phyloP scores from a whole-genome alignment of 1,140 invertebrate species.

The Pristionchus pacificus region DNA sequence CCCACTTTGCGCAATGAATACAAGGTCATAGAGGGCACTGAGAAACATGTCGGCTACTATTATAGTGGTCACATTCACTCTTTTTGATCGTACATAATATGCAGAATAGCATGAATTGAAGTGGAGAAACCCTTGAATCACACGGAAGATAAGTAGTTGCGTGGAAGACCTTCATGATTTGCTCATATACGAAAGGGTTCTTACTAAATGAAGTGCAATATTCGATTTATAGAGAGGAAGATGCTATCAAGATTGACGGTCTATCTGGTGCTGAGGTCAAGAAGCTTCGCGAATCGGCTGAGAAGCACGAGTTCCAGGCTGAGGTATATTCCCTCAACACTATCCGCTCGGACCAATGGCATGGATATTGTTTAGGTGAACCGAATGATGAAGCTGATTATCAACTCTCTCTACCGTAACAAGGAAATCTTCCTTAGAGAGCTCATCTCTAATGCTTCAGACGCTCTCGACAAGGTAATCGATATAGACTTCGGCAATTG shows the following conservation, averaged over 20 bases:
- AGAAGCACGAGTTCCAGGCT: slow-evolving; percentile 84
- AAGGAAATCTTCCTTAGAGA: slow-evolving; percentile 98
- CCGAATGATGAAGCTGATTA: slow-evolving; percentile 99
- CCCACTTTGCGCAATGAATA: too few relatives aligned
- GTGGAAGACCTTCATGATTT: slow-evolving; percentile 19
- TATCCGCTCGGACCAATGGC: neutral
- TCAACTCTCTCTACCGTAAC: slow-evolving; percentile 94
- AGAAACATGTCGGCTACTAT: too few relatives aligned
- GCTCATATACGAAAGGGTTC: slow-evolving; percentile 7
- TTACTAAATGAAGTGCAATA: neutral
- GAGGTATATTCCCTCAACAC: slow-evolving; percentile 48
- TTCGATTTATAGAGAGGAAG: slow-evolving; percentile 73
- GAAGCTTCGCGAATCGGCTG: slow-evolving; percentile 80
- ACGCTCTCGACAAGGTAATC: slow-evolving; percentile 82
- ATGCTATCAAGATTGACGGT: slow-evolving; percentile 92
- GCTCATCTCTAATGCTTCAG: slow-evolving; percentile 92
- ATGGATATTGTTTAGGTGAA: slow-evolving; percentile 72
- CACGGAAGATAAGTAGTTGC: too few relatives aligned
- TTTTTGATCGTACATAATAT: too few relatives aligned
- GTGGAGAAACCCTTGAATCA: too few relatives aligned
- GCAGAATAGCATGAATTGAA: too few relatives aligned
- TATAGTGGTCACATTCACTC: too few relatives aligned
- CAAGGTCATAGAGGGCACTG: too few relatives aligned
- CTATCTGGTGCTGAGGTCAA: slow-evolving; percentile 88
- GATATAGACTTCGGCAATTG: slow-evolving; percentile 89